phyloP scores from a whole-genome alignment of 2,797 vertebrate genomes.

The Sebastes iracundus region DNA sequence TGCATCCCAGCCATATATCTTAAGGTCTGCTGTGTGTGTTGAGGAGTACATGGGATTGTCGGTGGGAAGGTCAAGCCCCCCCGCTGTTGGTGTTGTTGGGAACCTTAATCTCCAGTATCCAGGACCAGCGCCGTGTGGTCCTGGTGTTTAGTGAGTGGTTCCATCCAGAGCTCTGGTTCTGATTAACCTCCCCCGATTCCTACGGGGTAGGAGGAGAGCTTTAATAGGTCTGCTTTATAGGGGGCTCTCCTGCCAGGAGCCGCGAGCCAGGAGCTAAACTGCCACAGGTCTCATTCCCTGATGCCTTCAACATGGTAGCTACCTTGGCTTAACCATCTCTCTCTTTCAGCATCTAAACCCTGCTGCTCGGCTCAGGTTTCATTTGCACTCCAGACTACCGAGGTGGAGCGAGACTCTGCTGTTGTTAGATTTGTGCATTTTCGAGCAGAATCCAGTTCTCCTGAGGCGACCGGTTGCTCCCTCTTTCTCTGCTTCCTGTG shows the following conservation, averaged over 20 bases:
- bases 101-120: conserved; percentile 37
- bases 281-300: conserved; percentile 54
- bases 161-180: conserved; percentile 71
- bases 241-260: conserved; percentile 68
- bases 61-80: conserved; percentile 39
- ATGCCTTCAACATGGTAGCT: conserved; percentile 66
- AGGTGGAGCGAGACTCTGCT: conserved; percentile 10
- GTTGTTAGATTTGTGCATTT: neutral
- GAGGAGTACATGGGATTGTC: neutral
- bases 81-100: conserved; percentile 23
- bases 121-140: conserved; percentile 45
- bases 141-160: conserved; percentile 49
- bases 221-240: conserved; percentile 73
- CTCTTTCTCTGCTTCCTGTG: conserved; percentile 44
- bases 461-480: neutral
- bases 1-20: conserved; percentile 21
- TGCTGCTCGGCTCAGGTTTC: conserved; percentile 45
- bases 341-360: conserved; percentile 38
- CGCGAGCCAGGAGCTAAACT: conserved; percentile 64
- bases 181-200: conserved; percentile 65
- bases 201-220: conserved; percentile 55
- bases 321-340: conserved; percentile 42
- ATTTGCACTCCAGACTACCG: conserved; percentile 19
- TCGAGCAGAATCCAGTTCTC: conserved; percentile 12
- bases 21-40: conserved; percentile 16